Conservation (phyloP, 1,140 invertebrate genomes). For the Mycetomoellerius zeteki region DNA sequence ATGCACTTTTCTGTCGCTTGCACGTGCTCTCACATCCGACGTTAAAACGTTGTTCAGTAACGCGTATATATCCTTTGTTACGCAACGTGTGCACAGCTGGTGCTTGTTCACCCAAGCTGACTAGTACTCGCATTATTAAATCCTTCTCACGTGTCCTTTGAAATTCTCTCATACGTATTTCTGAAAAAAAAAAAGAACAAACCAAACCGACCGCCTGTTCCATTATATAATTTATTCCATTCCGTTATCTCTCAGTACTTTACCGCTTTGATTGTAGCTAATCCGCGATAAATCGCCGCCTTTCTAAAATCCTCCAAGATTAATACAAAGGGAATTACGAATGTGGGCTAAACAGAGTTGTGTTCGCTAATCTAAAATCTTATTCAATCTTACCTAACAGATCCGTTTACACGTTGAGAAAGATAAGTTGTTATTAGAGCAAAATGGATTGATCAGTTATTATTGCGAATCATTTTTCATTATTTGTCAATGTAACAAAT, state of each 20-base stretch:
- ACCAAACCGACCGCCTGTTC: not conserved
- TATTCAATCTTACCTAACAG: not conserved
- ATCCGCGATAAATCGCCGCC: slow-evolving; percentile 15
- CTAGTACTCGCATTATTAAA: slow-evolving; percentile 20
- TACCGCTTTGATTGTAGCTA: not conserved
- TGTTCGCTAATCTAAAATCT: not conserved
- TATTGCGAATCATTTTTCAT: too few relatives aligned
- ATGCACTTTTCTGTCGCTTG: slow-evolving; percentile 25
- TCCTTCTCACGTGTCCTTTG: not conserved
- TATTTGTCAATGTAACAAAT: too few relatives aligned
- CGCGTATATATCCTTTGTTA: slow-evolving; percentile 8
- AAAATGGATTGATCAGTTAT: too few relatives aligned
- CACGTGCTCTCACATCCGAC: slow-evolving; percentile 24
- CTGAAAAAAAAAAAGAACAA: not conserved
- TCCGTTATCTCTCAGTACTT: not conserved
- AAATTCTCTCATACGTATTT: not conserved
- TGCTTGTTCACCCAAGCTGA: not conserved
- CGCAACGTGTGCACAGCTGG: slow-evolving; percentile 22
- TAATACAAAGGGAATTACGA: not conserved
- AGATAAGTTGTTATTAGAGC: too few relatives aligned
- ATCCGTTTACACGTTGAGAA: not conserved
- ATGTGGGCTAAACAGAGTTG: slow-evolving; percentile 5
- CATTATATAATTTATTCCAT: slow-evolving; percentile 13
- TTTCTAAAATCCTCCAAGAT: not conserved
- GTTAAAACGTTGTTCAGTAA: slow-evolving; percentile 21